These are phyloP conservation scores for Ernsta delagoae DNA, from an alignment of 2,888 invertebrate genomes.

Conservation along the genomic window DNA sequence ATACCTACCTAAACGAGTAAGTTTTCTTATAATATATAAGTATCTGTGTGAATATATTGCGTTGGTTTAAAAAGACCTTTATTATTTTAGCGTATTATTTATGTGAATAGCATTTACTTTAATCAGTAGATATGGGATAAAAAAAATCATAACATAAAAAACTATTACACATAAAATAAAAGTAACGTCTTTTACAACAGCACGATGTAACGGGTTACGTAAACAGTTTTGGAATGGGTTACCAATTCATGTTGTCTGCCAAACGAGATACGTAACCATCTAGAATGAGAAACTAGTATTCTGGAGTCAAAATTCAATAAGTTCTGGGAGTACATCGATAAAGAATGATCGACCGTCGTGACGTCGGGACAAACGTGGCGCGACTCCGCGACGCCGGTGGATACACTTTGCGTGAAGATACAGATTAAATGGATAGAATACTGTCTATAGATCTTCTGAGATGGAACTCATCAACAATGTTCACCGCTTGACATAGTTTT, in stretches of 20 bases:
- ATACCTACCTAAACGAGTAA: neutral
- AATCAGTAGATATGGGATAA: no score
- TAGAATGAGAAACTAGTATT: constrained; percentile 17
- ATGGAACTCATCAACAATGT: neutral
- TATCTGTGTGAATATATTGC: no score
- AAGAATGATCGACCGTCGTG: constrained; percentile 34
- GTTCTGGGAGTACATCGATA: constrained; percentile 26
- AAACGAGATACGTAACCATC: constrained; percentile 2
- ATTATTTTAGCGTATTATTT: no score
- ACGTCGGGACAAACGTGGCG: constrained; percentile 62
- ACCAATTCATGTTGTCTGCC: constrained; percentile 16
- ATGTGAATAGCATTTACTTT: no score
- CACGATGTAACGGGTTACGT: neutral
- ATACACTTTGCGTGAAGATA: constrained; percentile 70
- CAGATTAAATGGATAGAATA: constrained; percentile 51
- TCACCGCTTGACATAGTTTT: neutral
- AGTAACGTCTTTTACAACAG: neutral
- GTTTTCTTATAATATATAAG: no score
- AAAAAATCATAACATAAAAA: no score
- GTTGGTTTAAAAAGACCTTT: no score
- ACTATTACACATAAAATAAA: neutral
- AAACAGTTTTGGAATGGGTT: constrained; percentile 1
- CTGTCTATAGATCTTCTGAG: constrained; percentile 1
- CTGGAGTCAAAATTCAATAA: constrained; percentile 25
- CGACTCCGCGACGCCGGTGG: constrained; percentile 71